Conservation (phyloP, 2,888 invertebrate genomes). For the Flexamia atlantica region DNA sequence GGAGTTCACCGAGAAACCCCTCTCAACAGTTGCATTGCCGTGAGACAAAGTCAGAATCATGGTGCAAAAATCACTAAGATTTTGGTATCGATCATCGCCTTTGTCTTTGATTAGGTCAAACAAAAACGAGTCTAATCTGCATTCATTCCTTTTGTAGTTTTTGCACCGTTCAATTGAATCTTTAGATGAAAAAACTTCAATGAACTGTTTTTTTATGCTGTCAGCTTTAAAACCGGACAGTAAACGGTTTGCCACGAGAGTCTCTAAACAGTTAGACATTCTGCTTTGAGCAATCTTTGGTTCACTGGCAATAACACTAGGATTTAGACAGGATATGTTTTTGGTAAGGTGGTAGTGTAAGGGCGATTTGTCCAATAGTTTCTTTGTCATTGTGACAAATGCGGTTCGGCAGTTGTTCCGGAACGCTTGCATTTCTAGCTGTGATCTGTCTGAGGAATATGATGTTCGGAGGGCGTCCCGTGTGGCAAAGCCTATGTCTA, state of each 20-base stretch:
- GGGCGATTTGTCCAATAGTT: constrained; percentile 42
- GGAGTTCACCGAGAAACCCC: constrained; percentile 54
- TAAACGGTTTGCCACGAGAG: neutral
- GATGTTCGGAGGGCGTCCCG: neutral
- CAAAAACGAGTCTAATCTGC: neutral
- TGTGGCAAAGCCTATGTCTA: constrained; percentile 27
- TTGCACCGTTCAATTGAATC: no score
- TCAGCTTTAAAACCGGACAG: neutral
- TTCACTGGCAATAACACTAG: neutral
- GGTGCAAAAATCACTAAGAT: neutral
- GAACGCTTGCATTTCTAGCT: neutral
- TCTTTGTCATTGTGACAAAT: constrained; percentile 1
- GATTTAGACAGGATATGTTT: constrained; percentile 8
- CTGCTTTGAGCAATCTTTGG: neutral
- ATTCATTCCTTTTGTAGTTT: neutral
- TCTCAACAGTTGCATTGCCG: constrained; percentile 32
- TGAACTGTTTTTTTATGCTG: neutral
- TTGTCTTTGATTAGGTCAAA: neutral
- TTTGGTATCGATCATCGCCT: neutral
- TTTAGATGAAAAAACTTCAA: neutral
- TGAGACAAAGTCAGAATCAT: neutral
- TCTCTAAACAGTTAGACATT: neutral
- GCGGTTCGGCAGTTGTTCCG: neutral
- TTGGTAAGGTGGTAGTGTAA: constrained; percentile 2
- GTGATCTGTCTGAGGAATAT: neutral